A percentile compares a stretch with the other conserved stretches of the same genome.
These are phyloP conservation scores for Cephalopholis sonnerati DNA, from an alignment of 2,113 vertebrate genomes.

Conservation along the genomic window DNA sequence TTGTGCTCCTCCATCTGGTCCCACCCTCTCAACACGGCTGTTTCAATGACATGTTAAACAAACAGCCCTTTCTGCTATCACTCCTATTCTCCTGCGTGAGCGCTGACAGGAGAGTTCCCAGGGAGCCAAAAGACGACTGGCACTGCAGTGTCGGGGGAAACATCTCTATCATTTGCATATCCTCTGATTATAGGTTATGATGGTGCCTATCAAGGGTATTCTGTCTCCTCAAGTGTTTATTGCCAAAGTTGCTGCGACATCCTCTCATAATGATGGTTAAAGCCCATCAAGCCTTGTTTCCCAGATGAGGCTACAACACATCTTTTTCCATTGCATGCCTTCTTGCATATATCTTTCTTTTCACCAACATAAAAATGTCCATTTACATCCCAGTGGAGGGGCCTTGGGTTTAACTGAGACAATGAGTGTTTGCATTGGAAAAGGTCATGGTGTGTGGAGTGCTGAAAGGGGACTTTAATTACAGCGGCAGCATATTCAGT, in stretches of 20 bases:
- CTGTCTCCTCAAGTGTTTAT: constrained; percentile 54
- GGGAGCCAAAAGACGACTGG: constrained; percentile 61
- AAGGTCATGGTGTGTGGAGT: constrained; percentile 73
- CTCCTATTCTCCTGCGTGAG: constrained; percentile 54
- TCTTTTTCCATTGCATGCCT: constrained; percentile 8
- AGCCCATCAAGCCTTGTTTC: constrained; percentile 25
- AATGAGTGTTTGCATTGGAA: constrained; percentile 74
- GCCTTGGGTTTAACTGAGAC: constrained; percentile 57
- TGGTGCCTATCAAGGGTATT: constrained; percentile 68
- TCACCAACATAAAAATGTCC: constrained; percentile 43
- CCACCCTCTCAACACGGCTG: constrained; percentile 59
- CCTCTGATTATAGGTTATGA: constrained; percentile 75
- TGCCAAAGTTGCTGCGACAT: constrained; percentile 49
- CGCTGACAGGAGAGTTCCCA: constrained; percentile 68
- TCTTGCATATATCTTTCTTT: constrained; percentile 37
- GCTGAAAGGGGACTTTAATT: constrained; percentile 74
- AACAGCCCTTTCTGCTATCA: constrained; percentile 71
- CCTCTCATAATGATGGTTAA: constrained; percentile 39
- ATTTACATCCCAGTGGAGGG: constrained; percentile 48
- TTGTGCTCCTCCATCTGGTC: constrained; percentile 70
- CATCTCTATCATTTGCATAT: constrained; percentile 70
- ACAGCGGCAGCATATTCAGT: constrained; percentile 63
- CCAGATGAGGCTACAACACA: constrained; percentile 6
- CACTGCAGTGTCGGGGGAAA: constrained; percentile 57
- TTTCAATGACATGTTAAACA: constrained; percentile 75